Evolutionary conservation across 2,113 vertebrate species (phyloP), one percentile per base, ranked within the genome.

Genomic region (Nettapus auritus): DNA sequence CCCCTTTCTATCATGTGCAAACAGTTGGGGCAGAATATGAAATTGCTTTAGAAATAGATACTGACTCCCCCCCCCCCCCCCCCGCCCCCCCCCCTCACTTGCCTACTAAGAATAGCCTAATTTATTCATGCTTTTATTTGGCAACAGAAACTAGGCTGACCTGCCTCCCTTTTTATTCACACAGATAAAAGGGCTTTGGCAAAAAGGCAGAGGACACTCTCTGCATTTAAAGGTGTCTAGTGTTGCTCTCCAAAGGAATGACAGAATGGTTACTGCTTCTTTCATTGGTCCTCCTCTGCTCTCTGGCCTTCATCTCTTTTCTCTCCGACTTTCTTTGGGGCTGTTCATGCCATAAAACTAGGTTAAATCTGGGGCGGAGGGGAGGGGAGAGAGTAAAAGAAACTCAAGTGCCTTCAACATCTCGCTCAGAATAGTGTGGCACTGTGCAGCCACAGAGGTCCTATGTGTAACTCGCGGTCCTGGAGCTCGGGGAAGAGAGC

Each of bases 61-160:
- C 89, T 92, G 94, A 96, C 90, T 96, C 90, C 15, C 11, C 1
- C 94, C 88, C 81, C 88, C 81, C 44, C 74, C 56, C 55, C 81
- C 78, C 67, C 2, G n/a, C 70, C 36, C 60, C 5, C 17, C 89
- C 93, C 96, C 85, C 96, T 97, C 96, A 96, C 93, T 91, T 96
- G 89, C 96, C 89, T 96, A 93, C 97, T 97, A 97, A 98, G 97
- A 98, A 98, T 96, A 98, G 96, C 96, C 90, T 98, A 97, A 98
- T 97, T 97, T 97, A 98, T 97, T 97, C 94, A 97, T 69, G 85
- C 94, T 97, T 96, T 93, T 93, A 74, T 97, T 57, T 82, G 93
- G 89, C 94, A 93, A 97, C 93, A 97, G 89, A 93, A 95, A 96
- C 93, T 82, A 62, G 96, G 92, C 95, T 84, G 96, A 94, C 94